Conservation (phyloP, 2,113 vertebrate genomes). For the Elgaria multicarinata region DNA sequence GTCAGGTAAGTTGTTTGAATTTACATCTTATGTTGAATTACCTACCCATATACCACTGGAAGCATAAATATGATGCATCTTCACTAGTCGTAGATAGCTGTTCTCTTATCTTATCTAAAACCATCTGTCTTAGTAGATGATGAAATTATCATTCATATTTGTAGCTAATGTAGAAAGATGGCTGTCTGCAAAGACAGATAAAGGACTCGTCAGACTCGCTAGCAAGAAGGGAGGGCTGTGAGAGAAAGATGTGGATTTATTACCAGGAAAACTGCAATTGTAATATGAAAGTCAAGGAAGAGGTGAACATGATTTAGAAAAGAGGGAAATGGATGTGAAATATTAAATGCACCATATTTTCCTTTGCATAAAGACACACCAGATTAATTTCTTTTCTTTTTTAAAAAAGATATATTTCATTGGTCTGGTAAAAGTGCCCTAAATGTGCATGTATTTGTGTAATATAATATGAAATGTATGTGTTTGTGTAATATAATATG, state of each 20-base stretch:
- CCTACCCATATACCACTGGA: slow-evolving; percentile 57
- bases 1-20: slow-evolving; percentile 69
- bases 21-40: slow-evolving; percentile 65
- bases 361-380: not conserved
- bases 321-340: slow-evolving; percentile 1
- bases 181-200: slow-evolving; percentile 69
- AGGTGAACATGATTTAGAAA: slow-evolving; percentile 33
- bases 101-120: slow-evolving; percentile 70
- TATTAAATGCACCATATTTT: slow-evolving; percentile 33
- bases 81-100: slow-evolving; percentile 72
- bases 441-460: not conserved
- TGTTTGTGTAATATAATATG: not conserved
- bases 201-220: slow-evolving; percentile 60
- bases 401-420: not conserved
- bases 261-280: slow-evolving; percentile 56
- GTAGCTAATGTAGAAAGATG: slow-evolving; percentile 62
- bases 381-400: slow-evolving; percentile 7
- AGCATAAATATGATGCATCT: slow-evolving; percentile 71
- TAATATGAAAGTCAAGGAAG: slow-evolving; percentile 32
- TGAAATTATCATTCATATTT: slow-evolving; percentile 70
- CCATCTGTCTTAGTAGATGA: slow-evolving; percentile 58
- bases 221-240: slow-evolving; percentile 58
- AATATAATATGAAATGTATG: not conserved
- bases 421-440: not conserved
- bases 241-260: slow-evolving; percentile 54